Evolutionary conservation across 2,113 vertebrate species (phyloP).

Genomic region (Oophaga pumilio): DNA sequence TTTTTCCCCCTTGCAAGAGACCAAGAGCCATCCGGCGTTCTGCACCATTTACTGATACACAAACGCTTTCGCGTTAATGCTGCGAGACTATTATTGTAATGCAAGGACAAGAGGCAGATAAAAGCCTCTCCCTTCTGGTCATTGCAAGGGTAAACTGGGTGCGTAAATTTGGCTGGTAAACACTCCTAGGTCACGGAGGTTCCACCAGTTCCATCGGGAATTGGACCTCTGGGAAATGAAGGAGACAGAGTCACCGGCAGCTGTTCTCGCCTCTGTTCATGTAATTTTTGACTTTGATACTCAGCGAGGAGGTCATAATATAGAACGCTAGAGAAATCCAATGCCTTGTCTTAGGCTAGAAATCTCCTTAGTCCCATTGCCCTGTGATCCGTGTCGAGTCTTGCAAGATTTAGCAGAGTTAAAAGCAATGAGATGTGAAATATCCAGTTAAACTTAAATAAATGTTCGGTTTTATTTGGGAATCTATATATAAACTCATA

Average conservation of each 20-base stretch:
- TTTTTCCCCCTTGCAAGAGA: constrained; percentile 68
- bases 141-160: constrained; percentile 88
- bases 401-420: constrained; percentile 28
- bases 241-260: constrained; percentile 71
- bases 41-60: constrained; percentile 78
- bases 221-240: constrained; percentile 65
- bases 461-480: constrained; percentile 29
- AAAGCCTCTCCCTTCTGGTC: constrained; percentile 81
- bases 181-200: constrained; percentile 66
- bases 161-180: constrained; percentile 62
- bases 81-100: constrained; percentile 79
- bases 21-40: constrained; percentile 72
- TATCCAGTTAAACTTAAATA: constrained; percentile 40
- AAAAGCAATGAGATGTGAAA: constrained; percentile 37
- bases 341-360: constrained; percentile 10
- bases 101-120: constrained; percentile 66
- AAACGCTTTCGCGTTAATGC: constrained; percentile 74
- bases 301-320: constrained; percentile 58
- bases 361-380: constrained; percentile 30
- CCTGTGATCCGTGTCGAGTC: constrained; percentile 31
- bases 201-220: constrained; percentile 67
- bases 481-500: constrained; percentile 40
- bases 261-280: constrained; percentile 66
- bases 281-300: constrained; percentile 72
- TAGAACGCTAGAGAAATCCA: constrained; percentile 19